A percentile compares a stretch with the other conserved stretches of the same genome.
Evolutionary conservation across 1,140 invertebrate genomes (phyloP).

Genomic region (Leptinotarsa texana): DNA sequence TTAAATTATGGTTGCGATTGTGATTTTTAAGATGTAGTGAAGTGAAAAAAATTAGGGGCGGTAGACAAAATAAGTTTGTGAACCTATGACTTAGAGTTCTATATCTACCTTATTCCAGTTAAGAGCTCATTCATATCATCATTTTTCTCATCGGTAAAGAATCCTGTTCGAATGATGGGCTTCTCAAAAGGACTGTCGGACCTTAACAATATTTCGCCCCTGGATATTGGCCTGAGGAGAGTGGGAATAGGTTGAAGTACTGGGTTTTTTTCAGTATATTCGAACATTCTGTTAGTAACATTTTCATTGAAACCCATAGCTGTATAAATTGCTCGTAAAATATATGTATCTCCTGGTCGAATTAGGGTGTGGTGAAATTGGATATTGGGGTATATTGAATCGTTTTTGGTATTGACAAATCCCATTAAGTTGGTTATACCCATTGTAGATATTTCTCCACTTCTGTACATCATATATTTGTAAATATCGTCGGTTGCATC

Average conservation of each 20-base stretch:
- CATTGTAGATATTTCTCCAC: constrained; percentile 36
- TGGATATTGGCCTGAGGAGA: constrained; percentile 71
- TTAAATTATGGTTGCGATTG: too few species aligned
- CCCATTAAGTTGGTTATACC: constrained; percentile 36
- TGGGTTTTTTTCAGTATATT: constrained; percentile 24
- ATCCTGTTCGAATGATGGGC: constrained; percentile 73
- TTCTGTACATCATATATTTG: constrained; percentile 36
- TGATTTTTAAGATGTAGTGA: too few species aligned
- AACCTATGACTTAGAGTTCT: too few species aligned
- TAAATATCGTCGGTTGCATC: constrained; percentile 32
- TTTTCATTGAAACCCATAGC: constrained; percentile 21
- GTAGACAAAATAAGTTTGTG: too few species aligned
- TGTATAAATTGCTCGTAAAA: constrained; percentile 24
- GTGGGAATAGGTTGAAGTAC: constrained; percentile 59
- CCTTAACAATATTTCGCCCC: constrained; percentile 62
- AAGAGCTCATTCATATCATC: constrained; percentile 52
- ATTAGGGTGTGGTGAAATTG: constrained; percentile 57
- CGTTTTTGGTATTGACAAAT: constrained; percentile 38
- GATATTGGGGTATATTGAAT: constrained; percentile 39
- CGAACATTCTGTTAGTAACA: constrained; percentile 20
- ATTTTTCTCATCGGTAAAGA: constrained; percentile 62
- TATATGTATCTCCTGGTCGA: constrained; percentile 22
- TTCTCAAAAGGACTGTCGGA: constrained; percentile 63
- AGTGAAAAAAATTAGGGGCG: too few species aligned
- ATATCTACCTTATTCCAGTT: constrained; percentile 53